Evolutionary conservation across 2,888 invertebrate genomes (phyloP).

Genomic region (Pheosia gnoma): DNA sequence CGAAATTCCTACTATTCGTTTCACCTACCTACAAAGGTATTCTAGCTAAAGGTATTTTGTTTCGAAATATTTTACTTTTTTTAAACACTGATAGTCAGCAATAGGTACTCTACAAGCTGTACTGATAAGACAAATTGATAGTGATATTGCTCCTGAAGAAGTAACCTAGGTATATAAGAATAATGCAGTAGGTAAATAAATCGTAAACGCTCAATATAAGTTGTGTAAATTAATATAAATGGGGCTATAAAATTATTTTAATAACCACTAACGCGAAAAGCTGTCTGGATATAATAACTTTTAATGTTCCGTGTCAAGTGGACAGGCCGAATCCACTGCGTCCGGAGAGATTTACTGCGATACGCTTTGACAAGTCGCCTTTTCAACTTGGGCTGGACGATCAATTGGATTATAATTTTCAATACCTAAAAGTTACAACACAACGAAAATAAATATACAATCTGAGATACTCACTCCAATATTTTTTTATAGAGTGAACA

Average conservation of each 20-base stretch:
- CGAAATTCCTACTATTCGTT: too few species aligned
- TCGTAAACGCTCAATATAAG: conserved; percentile 9
- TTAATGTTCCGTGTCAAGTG: conserved; percentile 74
- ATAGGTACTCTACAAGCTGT: not conserved
- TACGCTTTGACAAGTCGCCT: conserved; percentile 70
- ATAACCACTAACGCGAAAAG: conserved; percentile 61
- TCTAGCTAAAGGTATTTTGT: too few species aligned
- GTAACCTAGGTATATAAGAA: conserved; percentile 4
- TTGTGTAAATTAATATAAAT: conserved; percentile 32
- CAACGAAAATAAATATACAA: conserved; percentile 22
- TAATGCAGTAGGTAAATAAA: conserved; percentile 9
- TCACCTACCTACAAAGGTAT: too few species aligned
- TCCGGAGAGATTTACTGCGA: conserved; percentile 74
- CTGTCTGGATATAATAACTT: conserved; percentile 67
- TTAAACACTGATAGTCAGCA: not conserved
- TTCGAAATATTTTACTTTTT: not conserved
- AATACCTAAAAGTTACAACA: conserved; percentile 30
- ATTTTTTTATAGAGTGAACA: conserved; percentile 48
- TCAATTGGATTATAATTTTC: conserved; percentile 59
- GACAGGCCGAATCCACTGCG: conserved; percentile 71
- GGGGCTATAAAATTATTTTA: conserved; percentile 53
- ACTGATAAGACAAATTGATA: not conserved
- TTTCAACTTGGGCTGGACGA: conserved; percentile 49
- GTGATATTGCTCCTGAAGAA: not conserved
- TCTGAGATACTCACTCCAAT: conserved; percentile 68